Conservation (phyloP, 2,113 vertebrate species). For the Brachionichthys hirsutus region DNA sequence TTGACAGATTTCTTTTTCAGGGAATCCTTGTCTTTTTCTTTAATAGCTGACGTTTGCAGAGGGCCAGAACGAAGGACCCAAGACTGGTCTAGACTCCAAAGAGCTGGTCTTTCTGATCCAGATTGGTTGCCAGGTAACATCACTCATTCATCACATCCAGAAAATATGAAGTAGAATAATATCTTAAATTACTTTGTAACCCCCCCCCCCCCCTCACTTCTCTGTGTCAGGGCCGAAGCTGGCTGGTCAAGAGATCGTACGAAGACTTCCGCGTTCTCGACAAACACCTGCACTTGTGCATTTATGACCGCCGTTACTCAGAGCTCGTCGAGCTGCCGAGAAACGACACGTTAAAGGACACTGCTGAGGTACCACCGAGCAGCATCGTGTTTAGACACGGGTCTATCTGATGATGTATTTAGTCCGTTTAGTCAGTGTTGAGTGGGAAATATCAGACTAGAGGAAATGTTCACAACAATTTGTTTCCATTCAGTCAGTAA, state of each 20-base stretch:
- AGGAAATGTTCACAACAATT: not conserved
- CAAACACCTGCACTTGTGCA: constrained; percentile 96
- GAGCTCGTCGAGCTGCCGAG: constrained; percentile 91
- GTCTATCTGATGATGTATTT: not conserved
- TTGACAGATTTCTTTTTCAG: not conserved
- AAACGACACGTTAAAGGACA: constrained; percentile 84
- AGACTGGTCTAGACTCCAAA: constrained; percentile 86
- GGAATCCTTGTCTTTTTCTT: constrained; percentile 13
- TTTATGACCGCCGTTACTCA: constrained; percentile 95
- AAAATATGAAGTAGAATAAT: too few species aligned
- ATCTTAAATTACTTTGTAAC: not conserved
- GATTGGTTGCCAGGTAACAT: constrained; percentile 89
- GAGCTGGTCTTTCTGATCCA: constrained; percentile 93
- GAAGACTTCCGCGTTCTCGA: constrained; percentile 98
- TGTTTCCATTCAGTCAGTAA: constrained; percentile 79
- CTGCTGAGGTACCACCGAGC: constrained; percentile 79
- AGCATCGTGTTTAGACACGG: not conserved
- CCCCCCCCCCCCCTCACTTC: not conserved
- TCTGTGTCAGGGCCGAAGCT: constrained; percentile 84
- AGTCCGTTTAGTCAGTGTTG: not conserved
- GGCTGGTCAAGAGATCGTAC: constrained; percentile 94
- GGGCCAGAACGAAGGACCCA: constrained; percentile 88
- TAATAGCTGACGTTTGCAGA: constrained; percentile 87
- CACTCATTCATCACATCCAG: not conserved
- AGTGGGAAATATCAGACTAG: not conserved